A percentile compares a stretch with the other conserved stretches of the same genome.
These are phyloP conservation scores for Oreocharis arfaki DNA, from an alignment of 2,113 vertebrate species.

Conservation along the genomic window DNA sequence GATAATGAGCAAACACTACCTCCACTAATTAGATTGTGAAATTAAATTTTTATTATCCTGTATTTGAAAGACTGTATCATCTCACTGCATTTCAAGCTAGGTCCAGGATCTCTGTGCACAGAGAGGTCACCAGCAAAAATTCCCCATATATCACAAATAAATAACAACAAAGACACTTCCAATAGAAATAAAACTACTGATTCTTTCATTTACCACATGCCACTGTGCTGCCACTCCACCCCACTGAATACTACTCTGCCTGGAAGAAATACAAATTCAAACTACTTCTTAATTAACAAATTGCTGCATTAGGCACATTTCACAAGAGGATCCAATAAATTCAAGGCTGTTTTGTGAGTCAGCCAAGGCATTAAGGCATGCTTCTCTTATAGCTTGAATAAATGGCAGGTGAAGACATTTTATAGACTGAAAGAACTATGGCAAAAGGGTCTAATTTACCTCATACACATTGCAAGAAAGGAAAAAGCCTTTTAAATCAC, in stretches of 20 bases:
- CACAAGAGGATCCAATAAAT: slow-evolving; percentile 35
- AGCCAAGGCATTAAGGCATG: slow-evolving; percentile 33
- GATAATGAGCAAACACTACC: not conserved
- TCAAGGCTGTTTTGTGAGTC: slow-evolving; percentile 13
- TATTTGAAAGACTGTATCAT: not conserved
- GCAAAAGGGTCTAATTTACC: slow-evolving; percentile 35
- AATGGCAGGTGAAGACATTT: slow-evolving; percentile 47
- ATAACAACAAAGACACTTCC: not conserved
- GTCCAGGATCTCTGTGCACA: not conserved
- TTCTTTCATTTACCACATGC: not conserved
- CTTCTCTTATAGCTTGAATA: slow-evolving; percentile 24
- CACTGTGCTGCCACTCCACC: not conserved
- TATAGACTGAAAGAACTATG: slow-evolving; percentile 30
- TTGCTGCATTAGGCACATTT: slow-evolving; percentile 37
- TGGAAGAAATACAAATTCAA: slow-evolving; percentile 3
- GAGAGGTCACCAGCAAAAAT: not conserved
- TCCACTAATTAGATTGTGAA: not conserved
- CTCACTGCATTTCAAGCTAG: not conserved
- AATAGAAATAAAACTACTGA: not conserved
- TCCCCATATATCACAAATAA: not conserved
- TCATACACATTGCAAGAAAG: slow-evolving; percentile 1
- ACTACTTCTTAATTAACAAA: slow-evolving; percentile 40
- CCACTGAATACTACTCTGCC: not conserved
- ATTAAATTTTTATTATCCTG: not conserved
- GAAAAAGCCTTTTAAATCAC: slow-evolving; percentile 47